Conservation (phyloP, 2,888 invertebrate species). For the Dendrolimus houi region DNA sequence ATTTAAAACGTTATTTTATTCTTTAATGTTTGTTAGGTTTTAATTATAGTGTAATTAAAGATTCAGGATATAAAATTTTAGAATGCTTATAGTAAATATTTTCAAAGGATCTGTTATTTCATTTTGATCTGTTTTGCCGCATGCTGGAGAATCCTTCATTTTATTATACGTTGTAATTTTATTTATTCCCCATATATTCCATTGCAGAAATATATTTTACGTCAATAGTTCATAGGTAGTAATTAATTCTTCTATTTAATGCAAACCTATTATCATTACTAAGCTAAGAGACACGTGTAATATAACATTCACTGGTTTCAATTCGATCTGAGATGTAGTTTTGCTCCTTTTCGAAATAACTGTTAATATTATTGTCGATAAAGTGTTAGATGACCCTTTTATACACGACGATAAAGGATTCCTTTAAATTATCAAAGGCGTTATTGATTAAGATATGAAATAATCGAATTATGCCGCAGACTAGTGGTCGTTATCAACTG, state of each 20-base stretch:
- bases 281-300: neutral
- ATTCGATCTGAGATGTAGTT: neutral
- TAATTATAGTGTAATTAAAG: too few species aligned
- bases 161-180: neutral
- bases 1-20: too few species aligned
- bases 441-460: constrained; percentile 42
- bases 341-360: neutral
- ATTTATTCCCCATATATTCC: neutral
- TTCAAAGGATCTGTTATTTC: neutral
- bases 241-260: neutral
- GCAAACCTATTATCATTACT: neutral
- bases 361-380: neutral
- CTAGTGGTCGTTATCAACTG: constrained; percentile 27
- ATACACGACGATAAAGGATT: neutral
- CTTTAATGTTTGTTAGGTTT: too few species aligned
- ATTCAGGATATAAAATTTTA: neutral
- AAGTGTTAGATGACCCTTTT: neutral
- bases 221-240: neutral
- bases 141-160: neutral
- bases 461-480: constrained; percentile 31
- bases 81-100: neutral
- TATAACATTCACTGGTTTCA: neutral
- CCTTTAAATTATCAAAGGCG: neutral
- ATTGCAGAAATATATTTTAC: neutral
- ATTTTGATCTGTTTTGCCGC: neutral